Evolutionary conservation across 2,797 vertebrate species (phyloP), one percentile per base, ranked within the genome.

Genomic region (Scarus forsteni): DNA sequence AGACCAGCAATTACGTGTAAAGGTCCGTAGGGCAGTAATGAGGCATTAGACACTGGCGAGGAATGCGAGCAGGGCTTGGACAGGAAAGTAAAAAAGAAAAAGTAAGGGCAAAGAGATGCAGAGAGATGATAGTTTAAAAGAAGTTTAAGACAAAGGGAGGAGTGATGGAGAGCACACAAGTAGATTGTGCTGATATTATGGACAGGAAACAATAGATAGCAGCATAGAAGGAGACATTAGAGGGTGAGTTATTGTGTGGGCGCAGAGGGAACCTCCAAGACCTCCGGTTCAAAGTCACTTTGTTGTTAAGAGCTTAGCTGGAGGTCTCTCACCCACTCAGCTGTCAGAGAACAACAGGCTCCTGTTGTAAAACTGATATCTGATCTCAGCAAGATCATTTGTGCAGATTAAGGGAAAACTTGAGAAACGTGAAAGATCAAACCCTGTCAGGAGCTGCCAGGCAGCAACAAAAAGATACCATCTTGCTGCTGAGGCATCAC

Each of bases 341-440:
- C 76, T 88, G 81, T 79, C 80, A 73, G 69, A 78, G 75, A 85
- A 77, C 73, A 79, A 83, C 82, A 72, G 58, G 59, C 56, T 53
- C 64, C 40, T 10, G 75, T 16, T 80, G 77, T 83, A 75, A 60
- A 80, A 70, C 48, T 69, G 66, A 83, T 72, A 83, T 85, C 79
- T 85, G 77, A 88, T 88, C 81, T 81, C 66, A 75, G 77, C 69
- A 58, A 88, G 75, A 91, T 86, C 75, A 75, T 85, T 80, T 83
- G 75, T 72, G 84, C 62, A 81, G 81, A 87, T 83, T 83, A 87
- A 77, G 77, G 81, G 62, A 71, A 81, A 83, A 81, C 80, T 50
- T 66, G 54, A 73, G 79, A 54, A 84, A 84, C 76, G 64, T 48
- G 66, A 75, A 78, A 66, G 80, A 87, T 75, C 81, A 77, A 85